phyloP scores from a whole-genome alignment of 2,113 vertebrate species.

The Tragulus kanchil region DNA sequence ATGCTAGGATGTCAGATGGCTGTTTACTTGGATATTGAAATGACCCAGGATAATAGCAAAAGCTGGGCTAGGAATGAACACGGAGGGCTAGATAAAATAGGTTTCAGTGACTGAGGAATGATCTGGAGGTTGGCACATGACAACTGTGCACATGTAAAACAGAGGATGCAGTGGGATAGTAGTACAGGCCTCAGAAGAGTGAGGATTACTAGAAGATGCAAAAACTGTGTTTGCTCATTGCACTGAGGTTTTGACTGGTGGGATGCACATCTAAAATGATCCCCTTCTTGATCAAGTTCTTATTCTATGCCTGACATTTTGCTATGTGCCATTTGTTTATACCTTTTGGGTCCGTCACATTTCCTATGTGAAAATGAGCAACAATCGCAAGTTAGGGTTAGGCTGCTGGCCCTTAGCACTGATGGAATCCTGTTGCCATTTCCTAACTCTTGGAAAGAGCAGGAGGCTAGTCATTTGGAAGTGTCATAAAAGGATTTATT shows the following conservation, averaged over 20 bases:
- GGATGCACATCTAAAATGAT: neutral
- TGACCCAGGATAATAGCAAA: neutral
- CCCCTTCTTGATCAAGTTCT: neutral
- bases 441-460: slow-evolving; percentile 6
- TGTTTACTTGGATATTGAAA: neutral
- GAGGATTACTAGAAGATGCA: neutral
- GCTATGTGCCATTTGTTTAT: neutral
- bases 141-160: neutral
- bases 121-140: neutral
- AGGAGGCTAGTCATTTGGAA: neutral
- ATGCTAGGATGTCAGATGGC: neutral
- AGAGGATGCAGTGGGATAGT: neutral
- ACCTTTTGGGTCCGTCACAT: neutral
- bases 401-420: neutral
- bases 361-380: neutral
- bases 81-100: neutral
- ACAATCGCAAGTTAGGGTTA: neutral
- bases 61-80: neutral
- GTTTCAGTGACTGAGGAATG: neutral
- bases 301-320: neutral
- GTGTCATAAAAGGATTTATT: slow-evolving; percentile 18
- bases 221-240: neutral
- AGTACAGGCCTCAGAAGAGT: neutral
- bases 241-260: neutral
- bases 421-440: neutral